A percentile compares a stretch with the other conserved stretches of the same genome.
Conservation (phyloP, 2,797 vertebrate genomes). For the Streptopelia turtur region DNA sequence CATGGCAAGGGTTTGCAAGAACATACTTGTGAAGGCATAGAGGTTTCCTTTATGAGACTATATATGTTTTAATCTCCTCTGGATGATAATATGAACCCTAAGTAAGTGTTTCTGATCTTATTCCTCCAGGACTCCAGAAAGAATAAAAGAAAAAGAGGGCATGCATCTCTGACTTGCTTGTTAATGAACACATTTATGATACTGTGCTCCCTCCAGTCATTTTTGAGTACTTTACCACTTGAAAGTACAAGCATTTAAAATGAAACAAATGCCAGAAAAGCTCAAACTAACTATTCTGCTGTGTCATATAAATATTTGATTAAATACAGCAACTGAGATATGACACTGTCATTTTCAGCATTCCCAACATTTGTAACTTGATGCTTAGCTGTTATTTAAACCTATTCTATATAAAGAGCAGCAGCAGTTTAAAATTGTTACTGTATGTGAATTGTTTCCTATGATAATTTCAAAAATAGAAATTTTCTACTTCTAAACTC, state of each 20-base stretch:
- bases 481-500: background rate
- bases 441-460: background rate
- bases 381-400: background rate
- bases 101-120: background rate
- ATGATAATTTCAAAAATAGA: background rate
- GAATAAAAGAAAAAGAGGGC: background rate
- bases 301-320: background rate
- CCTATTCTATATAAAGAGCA: background rate
- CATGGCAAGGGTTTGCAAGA: background rate
- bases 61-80: conserved; percentile 6
- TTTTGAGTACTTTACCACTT: background rate
- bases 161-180: background rate
- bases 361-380: background rate
- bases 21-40: background rate
- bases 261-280: background rate
- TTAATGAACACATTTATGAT: background rate
- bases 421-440: background rate
- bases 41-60: background rate
- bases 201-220: background rate
- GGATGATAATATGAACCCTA: background rate
- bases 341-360: background rate
- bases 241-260: background rate
- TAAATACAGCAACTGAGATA: background rate
- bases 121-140: background rate
- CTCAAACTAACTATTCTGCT: background rate